phyloP scores from a whole-genome alignment of 2,113 vertebrate genomes.

The Mastomys coucha region DNA sequence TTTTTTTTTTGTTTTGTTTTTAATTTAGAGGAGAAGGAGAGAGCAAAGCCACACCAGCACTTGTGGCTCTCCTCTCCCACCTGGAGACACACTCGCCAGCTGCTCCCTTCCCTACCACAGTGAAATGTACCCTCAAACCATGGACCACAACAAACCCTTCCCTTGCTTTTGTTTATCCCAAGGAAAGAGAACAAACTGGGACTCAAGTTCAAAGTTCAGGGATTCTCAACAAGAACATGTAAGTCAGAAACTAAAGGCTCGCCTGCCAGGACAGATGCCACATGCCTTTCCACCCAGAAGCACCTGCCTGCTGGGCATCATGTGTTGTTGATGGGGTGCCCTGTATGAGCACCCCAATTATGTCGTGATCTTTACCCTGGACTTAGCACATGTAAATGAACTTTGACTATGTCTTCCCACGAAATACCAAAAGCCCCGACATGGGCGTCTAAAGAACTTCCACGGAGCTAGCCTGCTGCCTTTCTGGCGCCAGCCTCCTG shows the following conservation, averaged over 20 bases:
- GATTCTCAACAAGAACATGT: neutral
- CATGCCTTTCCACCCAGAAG: too few relatives aligned
- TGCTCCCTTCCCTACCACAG: neutral
- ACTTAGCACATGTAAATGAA: neutral
- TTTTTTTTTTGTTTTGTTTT: neutral
- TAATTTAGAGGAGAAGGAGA: neutral
- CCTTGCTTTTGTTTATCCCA: neutral
- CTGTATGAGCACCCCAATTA: too few relatives aligned
- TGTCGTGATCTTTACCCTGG: neutral
- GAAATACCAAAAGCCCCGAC: neutral
- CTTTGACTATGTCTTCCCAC: neutral
- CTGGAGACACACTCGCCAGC: neutral
- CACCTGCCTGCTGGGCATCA: neutral
- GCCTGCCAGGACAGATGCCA: neutral
- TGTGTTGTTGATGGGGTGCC: too few relatives aligned
- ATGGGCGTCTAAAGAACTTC: neutral
- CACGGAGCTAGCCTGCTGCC: neutral
- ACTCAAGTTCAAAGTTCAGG: neutral
- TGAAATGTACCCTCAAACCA: neutral
- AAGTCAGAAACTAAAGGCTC: neutral
- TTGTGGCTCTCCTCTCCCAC: neutral
- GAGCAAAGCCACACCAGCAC: neutral
- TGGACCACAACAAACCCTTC: neutral
- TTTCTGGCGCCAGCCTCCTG: neutral
- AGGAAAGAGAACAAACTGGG: neutral